These are phyloP conservation scores for Lepidonotus clava DNA, from an alignment of 2,888 invertebrate genomes.

Conservation along the genomic window DNA sequence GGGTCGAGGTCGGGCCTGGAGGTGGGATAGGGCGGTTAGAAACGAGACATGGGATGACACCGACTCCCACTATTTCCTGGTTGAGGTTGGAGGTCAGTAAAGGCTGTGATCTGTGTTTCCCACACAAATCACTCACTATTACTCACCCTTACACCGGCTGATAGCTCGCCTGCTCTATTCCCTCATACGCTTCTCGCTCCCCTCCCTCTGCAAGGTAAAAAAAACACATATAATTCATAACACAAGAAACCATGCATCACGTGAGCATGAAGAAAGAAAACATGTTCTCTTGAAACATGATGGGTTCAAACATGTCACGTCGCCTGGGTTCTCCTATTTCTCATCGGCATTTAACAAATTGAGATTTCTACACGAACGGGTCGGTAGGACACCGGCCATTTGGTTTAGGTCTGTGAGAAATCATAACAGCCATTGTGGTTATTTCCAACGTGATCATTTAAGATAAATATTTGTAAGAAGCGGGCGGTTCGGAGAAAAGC, in stretches of 20 bases:
- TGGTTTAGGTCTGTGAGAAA: neutral
- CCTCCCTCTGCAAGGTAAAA: neutral
- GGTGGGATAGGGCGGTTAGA: neutral
- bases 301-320: neutral
- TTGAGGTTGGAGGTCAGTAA: conserved; percentile 18
- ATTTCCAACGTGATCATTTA: conserved; percentile 10
- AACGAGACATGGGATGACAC: conserved; percentile 22
- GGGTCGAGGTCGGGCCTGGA: conserved; percentile 7
- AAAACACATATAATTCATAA: conserved; percentile 34
- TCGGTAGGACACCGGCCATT: neutral
- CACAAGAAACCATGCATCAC: conserved; percentile 24
- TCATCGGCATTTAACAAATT: neutral
- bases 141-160: conserved; percentile 13
- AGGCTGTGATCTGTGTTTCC: conserved; percentile 34
- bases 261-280: neutral
- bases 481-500: neutral
- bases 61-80: conserved; percentile 23
- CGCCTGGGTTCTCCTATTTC: conserved; percentile 13
- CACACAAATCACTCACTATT: conserved; percentile 47
- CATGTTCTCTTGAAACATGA: neutral
- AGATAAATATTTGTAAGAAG: neutral
- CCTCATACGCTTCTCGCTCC: neutral
- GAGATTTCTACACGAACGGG: neutral
- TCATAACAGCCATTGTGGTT: conserved; percentile 12
- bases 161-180: neutral